Percentiles rank a stretch among this genome's conserved stretches.
Conservation (phyloP, 2,888 invertebrate species). For the Macrophya alboannulata region DNA sequence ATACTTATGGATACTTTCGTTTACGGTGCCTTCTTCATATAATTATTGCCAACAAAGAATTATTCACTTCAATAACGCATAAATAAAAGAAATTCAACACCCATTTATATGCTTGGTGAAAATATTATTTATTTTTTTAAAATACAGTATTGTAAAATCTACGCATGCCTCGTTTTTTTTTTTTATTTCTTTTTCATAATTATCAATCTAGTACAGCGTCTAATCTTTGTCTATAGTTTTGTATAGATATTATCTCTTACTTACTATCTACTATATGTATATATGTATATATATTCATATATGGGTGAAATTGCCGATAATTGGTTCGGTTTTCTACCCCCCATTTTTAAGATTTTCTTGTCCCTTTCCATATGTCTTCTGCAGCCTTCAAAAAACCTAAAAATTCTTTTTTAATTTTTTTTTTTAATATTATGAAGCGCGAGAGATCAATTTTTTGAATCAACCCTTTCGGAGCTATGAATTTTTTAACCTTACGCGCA, state of each 20-base stretch:
- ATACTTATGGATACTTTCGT: background rate
- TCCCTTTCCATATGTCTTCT: too few species aligned
- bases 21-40: background rate
- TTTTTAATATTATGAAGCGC: too few species aligned
- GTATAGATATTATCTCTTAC: conserved; percentile 31
- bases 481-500: too few species aligned
- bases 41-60: conserved; percentile 4
- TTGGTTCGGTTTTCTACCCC: too few species aligned
- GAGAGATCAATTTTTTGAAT: too few species aligned
- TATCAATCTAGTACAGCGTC: conserved; percentile 64
- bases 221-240: conserved; percentile 61
- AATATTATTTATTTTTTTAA: conserved; percentile 67
- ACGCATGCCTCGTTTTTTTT: conserved; percentile 63
- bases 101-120: conserved; percentile 64
- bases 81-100: conserved; percentile 1
- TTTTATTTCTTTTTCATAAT: too few species aligned
- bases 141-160: conserved; percentile 67
- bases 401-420: too few species aligned
- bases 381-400: too few species aligned
- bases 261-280: conserved; percentile 37
- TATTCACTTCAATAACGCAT: background rate
- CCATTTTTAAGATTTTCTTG: too few species aligned
- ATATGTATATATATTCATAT: conserved; percentile 12
- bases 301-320: background rate
- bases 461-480: too few species aligned